phyloP scores from a whole-genome alignment of 64 coral and sea anemone genomes.

The Trachythela sp. region DNA sequence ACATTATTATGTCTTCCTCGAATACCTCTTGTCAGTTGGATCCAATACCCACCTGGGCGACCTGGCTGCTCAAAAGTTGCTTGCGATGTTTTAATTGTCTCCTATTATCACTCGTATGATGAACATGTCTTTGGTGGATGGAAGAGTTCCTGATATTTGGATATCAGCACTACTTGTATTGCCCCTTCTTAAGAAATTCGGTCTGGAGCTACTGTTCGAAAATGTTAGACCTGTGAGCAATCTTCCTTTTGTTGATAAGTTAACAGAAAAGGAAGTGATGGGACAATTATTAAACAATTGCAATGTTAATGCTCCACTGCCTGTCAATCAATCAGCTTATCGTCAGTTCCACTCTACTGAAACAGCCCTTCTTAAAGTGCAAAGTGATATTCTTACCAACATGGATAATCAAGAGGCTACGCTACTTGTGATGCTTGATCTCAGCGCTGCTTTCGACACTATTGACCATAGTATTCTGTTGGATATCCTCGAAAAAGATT shows the following conservation, averaged over 20 bases:
- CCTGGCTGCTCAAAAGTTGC: too few species aligned
- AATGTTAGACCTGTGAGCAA: background rate
- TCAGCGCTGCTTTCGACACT: too few species aligned
- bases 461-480: too few species aligned
- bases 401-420: constrained; percentile 25
- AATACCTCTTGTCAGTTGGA: too few species aligned
- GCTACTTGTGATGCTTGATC: constrained; percentile 32
- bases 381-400: constrained; percentile 20
- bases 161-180: background rate
- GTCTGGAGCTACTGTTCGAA: background rate
- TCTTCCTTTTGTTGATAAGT: constrained; percentile 12
- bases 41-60: too few species aligned
- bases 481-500: too few species aligned
- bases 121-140: background rate
- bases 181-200: background rate
- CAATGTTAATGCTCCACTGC: too few species aligned
- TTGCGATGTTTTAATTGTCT: background rate
- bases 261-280: background rate
- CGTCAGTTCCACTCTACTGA: too few species aligned
- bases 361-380: constrained; percentile 34
- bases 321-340: too few species aligned
- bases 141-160: background rate
- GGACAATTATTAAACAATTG: constrained; percentile 1
- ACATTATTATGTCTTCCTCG: too few species aligned
- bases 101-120: background rate